These are phyloP conservation scores for Polypterus bichir DNA, from an alignment of 2,113 vertebrate genomes.

Conservation along the genomic window DNA sequence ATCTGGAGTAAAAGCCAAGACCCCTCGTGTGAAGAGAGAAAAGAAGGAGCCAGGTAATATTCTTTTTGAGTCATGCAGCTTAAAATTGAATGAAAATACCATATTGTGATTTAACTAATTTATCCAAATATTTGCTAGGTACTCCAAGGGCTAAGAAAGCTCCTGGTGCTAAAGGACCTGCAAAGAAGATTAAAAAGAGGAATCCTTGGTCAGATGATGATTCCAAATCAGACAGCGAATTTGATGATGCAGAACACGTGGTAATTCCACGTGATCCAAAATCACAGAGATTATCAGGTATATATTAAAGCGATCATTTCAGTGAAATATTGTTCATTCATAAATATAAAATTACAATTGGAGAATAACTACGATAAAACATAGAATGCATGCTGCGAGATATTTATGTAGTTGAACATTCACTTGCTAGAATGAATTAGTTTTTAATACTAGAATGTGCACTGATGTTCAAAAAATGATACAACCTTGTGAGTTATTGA, in stretches of 20 bases:
- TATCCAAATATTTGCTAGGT: conserved; percentile 37
- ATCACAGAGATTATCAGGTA: conserved; percentile 86
- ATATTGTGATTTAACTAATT: too few species aligned
- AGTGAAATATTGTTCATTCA: too few species aligned
- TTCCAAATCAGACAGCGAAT: conserved; percentile 79
- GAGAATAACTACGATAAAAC: conserved; percentile 6
- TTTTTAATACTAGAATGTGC: too few species aligned
- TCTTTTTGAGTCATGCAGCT: too few species aligned
- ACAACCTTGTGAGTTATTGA: too few species aligned
- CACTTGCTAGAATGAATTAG: too few species aligned
- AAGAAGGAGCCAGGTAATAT: conserved; percentile 80
- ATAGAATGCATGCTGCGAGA: conserved; percentile 4
- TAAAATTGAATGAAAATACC: too few species aligned
- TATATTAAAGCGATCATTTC: background rate
- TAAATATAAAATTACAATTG: background rate
- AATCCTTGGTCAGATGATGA: conserved; percentile 98
- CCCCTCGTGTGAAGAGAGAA: conserved; percentile 66
- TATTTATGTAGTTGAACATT: background rate
- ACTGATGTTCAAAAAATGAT: too few species aligned
- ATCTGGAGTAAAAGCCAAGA: conserved; percentile 46
- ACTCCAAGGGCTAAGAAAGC: conserved; percentile 69
- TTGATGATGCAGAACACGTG: conserved; percentile 69
- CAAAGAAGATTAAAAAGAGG: conserved; percentile 86
- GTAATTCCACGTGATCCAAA: conserved; percentile 86
- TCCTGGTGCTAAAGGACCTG: conserved; percentile 50